Percentiles rank a stretch among this genome's conserved stretches.
Conservation (phyloP, 2,888 invertebrate genomes). For the Drosophila phalerata region DNA sequence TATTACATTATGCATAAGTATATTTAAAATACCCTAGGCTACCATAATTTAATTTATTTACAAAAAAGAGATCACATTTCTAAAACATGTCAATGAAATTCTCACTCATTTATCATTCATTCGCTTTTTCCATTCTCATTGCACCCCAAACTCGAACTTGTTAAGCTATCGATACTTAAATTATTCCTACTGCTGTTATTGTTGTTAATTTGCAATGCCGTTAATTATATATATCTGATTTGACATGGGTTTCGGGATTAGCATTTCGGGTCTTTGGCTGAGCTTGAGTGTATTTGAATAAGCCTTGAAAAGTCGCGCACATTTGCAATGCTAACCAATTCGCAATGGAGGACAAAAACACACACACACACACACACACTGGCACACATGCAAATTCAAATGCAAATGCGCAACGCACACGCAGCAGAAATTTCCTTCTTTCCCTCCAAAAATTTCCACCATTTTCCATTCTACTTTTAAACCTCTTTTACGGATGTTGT, state of each 20-base stretch:
- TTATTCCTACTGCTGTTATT: not conserved
- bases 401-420: conserved; percentile 61
- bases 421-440: conserved; percentile 24
- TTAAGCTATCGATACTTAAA: not conserved
- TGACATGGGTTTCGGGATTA: conserved; percentile 29
- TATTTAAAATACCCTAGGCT: no score
- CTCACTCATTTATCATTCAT: not conserved
- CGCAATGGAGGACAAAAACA: conserved; percentile 11
- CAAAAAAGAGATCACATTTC: not conserved
- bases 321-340: conserved; percentile 68
- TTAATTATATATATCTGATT: conserved; percentile 23
- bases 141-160: not conserved
- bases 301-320: conserved; percentile 56
- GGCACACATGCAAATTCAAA: conserved; percentile 51
- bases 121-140: not conserved
- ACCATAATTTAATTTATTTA: not conserved
- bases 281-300: conserved; percentile 67
- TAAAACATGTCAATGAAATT: not conserved
- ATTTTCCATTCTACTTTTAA: conserved; percentile 11
- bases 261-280: conserved; percentile 7
- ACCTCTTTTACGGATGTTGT: conserved; percentile 25
- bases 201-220: conserved; percentile 5
- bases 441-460: conserved; percentile 1
- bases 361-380: conserved; percentile 8
- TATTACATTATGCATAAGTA: no score